Base-by-base conservation (phyloP, 2,797 vertebrate genomes). In the Setipinna tenuifilis region DNA sequence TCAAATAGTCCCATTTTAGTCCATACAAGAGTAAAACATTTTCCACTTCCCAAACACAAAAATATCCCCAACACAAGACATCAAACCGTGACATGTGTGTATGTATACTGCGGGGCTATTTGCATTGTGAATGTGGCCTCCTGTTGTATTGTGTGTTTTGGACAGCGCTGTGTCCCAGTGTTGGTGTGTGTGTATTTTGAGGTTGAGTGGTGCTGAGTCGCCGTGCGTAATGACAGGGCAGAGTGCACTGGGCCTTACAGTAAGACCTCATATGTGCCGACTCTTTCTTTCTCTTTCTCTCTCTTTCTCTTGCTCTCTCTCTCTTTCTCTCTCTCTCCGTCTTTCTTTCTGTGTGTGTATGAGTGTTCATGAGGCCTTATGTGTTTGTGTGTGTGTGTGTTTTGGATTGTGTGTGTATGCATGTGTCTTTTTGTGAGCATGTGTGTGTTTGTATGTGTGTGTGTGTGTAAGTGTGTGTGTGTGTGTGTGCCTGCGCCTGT, bases 151-250 rank as follows among this genome's bases (percentile, higher is more conserved):
- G 71, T 78, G 71, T 35, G 6, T 44, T 78, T 78, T 78, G 71
- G 71, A 35, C 71, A 78, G 71, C 31, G 35, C 35, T 31, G 1
- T 4, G 16, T 19, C 6, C 71, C 71, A 41, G 71, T 78, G 68
- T 75, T 31, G 17, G 68, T 41, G 50, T 54, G 50, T 54, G 31
- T 75, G 71, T 78, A 57, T 58, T 58, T 58, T 59, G 48, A 35
- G 48, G 48, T 83, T 6, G 82, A 28, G 54, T 82, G 11, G 46
- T 82, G 54, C 54, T 82, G 46, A 50, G 81, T 82, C 25, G 25
- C 81, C 19, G 81, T 82, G 46, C 35, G 17, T 78, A 78, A 78
- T 78, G 71, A 78, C 71, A 78, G 71, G 31, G 12, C 82, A 85
- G 65, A 25, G 57, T n/a, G 17, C 58, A 80, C 84, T 81, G 35